A percentile compares a stretch with the other conserved stretches of the same genome.
These are phyloP conservation scores for Rhynchomys soricoides DNA, from an alignment of 2,113 vertebrate species.

Conservation along the genomic window DNA sequence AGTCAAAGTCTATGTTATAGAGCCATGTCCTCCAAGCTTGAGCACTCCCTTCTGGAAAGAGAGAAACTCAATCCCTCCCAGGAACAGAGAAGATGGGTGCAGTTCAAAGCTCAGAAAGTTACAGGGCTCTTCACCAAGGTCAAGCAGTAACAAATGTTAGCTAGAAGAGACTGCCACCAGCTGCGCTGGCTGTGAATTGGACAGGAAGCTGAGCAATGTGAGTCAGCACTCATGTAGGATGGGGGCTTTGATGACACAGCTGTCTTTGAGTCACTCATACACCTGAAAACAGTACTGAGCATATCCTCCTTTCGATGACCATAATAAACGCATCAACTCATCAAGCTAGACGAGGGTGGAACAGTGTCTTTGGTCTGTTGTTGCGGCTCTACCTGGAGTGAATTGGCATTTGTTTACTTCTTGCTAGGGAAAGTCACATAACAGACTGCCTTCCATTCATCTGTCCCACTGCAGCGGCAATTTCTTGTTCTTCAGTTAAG, in stretches of 20 bases:
- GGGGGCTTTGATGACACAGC: not conserved
- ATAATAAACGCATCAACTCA: not conserved
- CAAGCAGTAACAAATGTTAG: not conserved
- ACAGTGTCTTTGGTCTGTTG: not conserved
- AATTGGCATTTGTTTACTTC: not conserved
- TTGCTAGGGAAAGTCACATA: not conserved
- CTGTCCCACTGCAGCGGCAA: not conserved
- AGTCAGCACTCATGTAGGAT: not conserved
- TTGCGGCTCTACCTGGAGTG: not conserved
- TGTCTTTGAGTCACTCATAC: not conserved
- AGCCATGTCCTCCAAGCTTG: not conserved
- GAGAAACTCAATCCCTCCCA: not conserved
- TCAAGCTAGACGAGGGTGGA: not conserved
- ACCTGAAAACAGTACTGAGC: not conserved
- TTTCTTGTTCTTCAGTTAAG: not conserved
- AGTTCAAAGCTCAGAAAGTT: not conserved
- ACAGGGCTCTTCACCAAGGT: not conserved
- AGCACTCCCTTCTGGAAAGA: not conserved
- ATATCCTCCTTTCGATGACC: not conserved
- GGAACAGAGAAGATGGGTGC: not conserved
- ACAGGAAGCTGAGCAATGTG: not conserved
- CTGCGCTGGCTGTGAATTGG: not conserved
- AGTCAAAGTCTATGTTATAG: not conserved
- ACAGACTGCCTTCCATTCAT: not conserved
- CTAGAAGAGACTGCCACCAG: not conserved